phyloP scores from a whole-genome alignment of 2,113 vertebrate genomes.

The Mesembrinibis cayennensis region DNA sequence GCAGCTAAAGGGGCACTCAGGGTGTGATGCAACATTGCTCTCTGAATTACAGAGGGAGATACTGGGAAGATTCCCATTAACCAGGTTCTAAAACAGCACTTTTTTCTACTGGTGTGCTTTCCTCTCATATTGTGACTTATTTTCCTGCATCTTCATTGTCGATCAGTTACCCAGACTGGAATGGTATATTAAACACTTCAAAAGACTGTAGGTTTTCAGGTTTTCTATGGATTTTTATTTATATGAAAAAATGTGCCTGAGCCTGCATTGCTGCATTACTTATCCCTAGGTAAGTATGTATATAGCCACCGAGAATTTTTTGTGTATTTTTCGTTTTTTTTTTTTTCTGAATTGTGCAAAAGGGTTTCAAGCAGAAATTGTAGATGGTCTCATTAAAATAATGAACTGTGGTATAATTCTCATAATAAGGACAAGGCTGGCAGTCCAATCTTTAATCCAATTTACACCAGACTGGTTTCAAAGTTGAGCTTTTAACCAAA shows the following conservation, averaged over 20 bases:
- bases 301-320: not conserved
- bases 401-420: not conserved
- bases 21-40: not conserved
- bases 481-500: not conserved
- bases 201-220: not conserved
- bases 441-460: not conserved
- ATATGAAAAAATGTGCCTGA: not conserved
- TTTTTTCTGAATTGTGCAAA: not conserved
- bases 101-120: not conserved
- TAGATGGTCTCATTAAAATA: not conserved
- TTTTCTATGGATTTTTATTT: not conserved
- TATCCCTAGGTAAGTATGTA: not conserved
- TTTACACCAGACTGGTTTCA: not conserved
- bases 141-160: not conserved
- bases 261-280: not conserved
- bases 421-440: not conserved
- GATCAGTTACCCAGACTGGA: not conserved
- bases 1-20: not conserved
- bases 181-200: not conserved
- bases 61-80: constrained; percentile 1
- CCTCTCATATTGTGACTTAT: not conserved
- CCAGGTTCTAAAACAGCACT: not conserved
- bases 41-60: constrained; percentile 7
- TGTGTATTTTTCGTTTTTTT: not conserved
- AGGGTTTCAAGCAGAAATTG: not conserved